Base-by-base conservation (phyloP, 2,113 vertebrate genomes). In the Stegostoma tigrinum region DNA sequence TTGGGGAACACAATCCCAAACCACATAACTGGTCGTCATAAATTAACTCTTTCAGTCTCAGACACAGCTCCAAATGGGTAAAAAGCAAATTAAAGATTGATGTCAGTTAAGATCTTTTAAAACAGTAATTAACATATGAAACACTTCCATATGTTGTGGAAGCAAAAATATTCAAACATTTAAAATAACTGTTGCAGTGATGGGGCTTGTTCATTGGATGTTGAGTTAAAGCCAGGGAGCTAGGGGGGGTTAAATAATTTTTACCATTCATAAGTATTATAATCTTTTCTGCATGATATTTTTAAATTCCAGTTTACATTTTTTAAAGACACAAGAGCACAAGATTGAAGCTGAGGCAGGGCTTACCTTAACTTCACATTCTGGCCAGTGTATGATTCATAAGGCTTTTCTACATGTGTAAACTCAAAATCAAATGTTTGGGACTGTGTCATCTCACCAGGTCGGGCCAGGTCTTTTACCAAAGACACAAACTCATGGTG, bases 351-450 rank as follows among this genome's bases (percentile, higher is more conserved):
- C 34, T 2, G 85, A 87, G 24, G 55, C 52, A 34, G 67, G 48
- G 70, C 98, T 97, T 96, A 99, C 99, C 99, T 97, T 87, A 99
- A 97, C 97, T 99, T 99, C 96, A 99, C 99, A 0, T 99, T 99
- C 97, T 99, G 99, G 95, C 99, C 99, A 0, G 99, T 99, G 97
- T 99, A 99, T 3, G 99, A 99, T 96, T 99, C 99, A 0, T 99
- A 99, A 0, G 99, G 99, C 97, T 99, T 99, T 96, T 99, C 99
- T 97, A 99, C 99, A 0, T 99, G 99, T 0, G 99, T 99, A 97
- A 99, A 99, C 96, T 99, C 99, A 0, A 99, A 99, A 98, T 99
- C 98, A 85, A 99, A 99, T 0, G 98, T 99, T 97, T 99, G 99
- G 0, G 99, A 99, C 0, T 98, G 99, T 91, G 98, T 98, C 96